A percentile compares a stretch with the other conserved stretches of the same genome.
Evolutionary conservation across 2,888 invertebrate genomes (phyloP).

Genomic region (Seira ritae): DNA sequence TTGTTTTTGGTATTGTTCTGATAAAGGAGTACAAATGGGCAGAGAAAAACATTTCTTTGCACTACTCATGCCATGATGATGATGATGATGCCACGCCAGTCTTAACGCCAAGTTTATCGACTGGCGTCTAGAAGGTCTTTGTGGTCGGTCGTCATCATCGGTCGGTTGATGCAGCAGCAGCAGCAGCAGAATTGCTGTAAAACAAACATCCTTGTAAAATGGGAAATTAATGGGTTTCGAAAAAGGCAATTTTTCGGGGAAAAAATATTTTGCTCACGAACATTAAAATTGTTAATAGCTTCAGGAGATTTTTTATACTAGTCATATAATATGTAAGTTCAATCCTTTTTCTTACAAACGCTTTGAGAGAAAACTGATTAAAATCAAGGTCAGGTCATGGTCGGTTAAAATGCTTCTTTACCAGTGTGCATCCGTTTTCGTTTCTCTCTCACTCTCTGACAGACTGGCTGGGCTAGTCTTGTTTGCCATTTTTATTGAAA

Average conservation of each 20-base stretch:
- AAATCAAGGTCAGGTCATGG: constrained; percentile 63
- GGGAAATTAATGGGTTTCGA: not conserved
- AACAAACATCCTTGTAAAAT: not conserved
- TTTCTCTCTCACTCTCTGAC: not conserved
- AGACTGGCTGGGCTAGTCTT: constrained; percentile 15
- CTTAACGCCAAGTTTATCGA: not conserved
- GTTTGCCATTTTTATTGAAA: constrained; percentile 19
- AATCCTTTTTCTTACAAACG: not conserved
- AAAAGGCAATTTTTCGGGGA: not conserved
- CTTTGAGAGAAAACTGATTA: constrained; percentile 18
- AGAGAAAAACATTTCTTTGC: not conserved
- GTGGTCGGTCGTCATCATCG: too few relatives aligned
- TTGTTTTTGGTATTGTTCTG: not conserved
- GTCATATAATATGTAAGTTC: not conserved
- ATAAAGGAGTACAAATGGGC: not conserved
- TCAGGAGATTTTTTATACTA: not conserved
- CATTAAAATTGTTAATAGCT: not conserved
- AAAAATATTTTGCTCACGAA: not conserved
- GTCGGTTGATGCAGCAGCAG: too few relatives aligned
- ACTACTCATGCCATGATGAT: not conserved
- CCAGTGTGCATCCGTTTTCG: constrained; percentile 46
- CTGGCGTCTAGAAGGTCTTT: not conserved
- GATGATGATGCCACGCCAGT: too few relatives aligned
- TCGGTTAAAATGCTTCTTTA: constrained; percentile 39
- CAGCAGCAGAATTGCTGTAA: not conserved